Evolutionary conservation across 1,140 invertebrate species (phyloP).

Genomic region (Danaus plexippus): DNA sequence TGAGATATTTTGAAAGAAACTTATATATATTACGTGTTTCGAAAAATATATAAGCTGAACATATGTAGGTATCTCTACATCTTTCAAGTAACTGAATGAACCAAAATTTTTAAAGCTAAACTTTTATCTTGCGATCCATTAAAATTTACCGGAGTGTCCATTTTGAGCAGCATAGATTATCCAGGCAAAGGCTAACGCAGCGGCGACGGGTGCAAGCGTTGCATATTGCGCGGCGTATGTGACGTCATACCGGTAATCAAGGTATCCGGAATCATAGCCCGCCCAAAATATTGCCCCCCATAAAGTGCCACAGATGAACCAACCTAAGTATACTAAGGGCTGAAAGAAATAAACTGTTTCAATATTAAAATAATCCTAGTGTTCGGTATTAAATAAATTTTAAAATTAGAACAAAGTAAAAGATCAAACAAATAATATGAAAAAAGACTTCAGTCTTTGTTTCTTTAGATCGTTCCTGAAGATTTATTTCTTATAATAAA

Average conservation of each 20-base stretch:
- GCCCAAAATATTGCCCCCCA: conserved; percentile 75
- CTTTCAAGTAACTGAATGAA: too few species aligned
- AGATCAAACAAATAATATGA: conserved; percentile 2
- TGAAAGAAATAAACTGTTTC: conserved; percentile 27
- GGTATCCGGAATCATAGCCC: conserved; percentile 71
- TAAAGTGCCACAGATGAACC: conserved; percentile 68
- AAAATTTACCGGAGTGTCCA: conserved; percentile 71
- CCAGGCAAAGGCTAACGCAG: conserved; percentile 76
- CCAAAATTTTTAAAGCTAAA: too few species aligned
- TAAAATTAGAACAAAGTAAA: conserved; percentile 4
- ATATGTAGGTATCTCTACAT: too few species aligned
- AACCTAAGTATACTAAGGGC: conserved; percentile 71
- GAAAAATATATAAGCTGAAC: too few species aligned
- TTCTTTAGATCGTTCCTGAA: too few species aligned
- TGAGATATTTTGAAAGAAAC: neutral
- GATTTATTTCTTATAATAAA: neutral
- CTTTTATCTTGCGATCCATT: too few species aligned
- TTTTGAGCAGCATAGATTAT: conserved; percentile 76
- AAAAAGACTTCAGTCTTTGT: neutral
- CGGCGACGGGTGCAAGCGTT: conserved; percentile 76
- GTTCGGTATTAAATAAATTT: neutral
- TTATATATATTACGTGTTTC: neutral
- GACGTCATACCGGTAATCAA: conserved; percentile 75
- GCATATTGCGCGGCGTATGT: conserved; percentile 77
- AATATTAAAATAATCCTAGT: conserved; percentile 3